Evolutionary conservation across 2,797 vertebrate species (phyloP), one percentile per base, ranked within the genome.

Genomic region (Acanthis flammea): DNA sequence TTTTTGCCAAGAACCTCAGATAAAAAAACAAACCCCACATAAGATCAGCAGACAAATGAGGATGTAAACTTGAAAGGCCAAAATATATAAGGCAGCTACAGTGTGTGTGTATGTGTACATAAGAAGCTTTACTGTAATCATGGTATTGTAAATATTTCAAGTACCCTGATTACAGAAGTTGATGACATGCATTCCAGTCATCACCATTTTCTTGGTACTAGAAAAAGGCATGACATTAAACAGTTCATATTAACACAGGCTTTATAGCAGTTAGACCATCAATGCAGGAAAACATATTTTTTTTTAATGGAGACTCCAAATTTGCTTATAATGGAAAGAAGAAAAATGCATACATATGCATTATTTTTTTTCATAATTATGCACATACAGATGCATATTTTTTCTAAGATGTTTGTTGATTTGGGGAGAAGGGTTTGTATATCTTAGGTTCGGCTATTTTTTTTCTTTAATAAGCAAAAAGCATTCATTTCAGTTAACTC

Each of bases 131-230:
- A 76, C 45, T 63, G 57, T 80, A 85, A 91, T 91, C 91, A 87
- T 9, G 1, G 48, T 62, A 87, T 27, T 95, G 92, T 90, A 95
- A 95, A 91, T 85, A 91, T 91, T 92, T 94, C 82, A 94, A 96
- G 89, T 90, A 80, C 89, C n/a, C 75, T 74, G 92, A 95, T 92
- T 92, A 94, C 53, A 83, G 61, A 94, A 94, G 72, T 76, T 87
- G 94, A 89, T 1, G 1, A 95, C 94, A 92, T 30, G 78, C 87
- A 91, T 95, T 90, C 94, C 95, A 96, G 78, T 96, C 92, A 96
- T 61, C 95, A 92, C 73, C 23, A 12, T 60, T 45, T 53, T 57
- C 75, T 37, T 80, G 30, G 8, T 60, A 41, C 0, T 54, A 48
- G 61, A 86, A 45, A 91, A 84, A 45, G 19, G 15, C 60, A 60